phyloP scores from a whole-genome alignment of 2,888 invertebrate species.

The Trichogramma dendrolimi region DNA sequence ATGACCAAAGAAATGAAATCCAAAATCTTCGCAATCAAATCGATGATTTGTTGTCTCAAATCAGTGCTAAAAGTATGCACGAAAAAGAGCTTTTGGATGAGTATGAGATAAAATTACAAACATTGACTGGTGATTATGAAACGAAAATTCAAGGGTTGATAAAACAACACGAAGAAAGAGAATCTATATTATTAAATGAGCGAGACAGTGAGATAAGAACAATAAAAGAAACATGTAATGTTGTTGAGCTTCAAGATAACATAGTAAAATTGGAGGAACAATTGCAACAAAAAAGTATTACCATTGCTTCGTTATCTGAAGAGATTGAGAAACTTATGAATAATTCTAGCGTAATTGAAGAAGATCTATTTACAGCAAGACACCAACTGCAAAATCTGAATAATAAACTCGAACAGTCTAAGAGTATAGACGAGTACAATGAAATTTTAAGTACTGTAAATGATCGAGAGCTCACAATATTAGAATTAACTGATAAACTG shows the following conservation, averaged over 20 bases:
- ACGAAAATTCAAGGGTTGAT: constrained; percentile 43
- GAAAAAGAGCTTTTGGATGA: too few species aligned
- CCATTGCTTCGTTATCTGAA: constrained; percentile 45
- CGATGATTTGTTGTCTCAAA: too few species aligned
- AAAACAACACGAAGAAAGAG: constrained; percentile 40
- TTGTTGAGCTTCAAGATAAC: constrained; percentile 48
- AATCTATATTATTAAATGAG: constrained; percentile 35
- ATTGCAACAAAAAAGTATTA: constrained; percentile 56
- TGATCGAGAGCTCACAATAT: constrained; percentile 42
- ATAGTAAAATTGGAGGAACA: constrained; percentile 55
- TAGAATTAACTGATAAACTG: constrained; percentile 23
- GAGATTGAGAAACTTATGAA: constrained; percentile 35
- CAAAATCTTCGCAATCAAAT: too few species aligned
- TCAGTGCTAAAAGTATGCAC: too few species aligned
- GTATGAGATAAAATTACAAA: too few species aligned
- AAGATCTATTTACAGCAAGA: constrained; percentile 31
- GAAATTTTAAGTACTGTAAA: constrained; percentile 55
- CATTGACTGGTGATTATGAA: constrained; percentile 32
- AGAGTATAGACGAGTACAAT: constrained; percentile 62
- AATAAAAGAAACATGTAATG: too few species aligned
- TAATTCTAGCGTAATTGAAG: constrained; percentile 30
- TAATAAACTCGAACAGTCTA: constrained; percentile 38
- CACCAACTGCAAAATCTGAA: constrained; percentile 35
- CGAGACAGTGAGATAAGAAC: too few species aligned
- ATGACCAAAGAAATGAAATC: too few species aligned